These are phyloP conservation scores for Tetramorium parvispinum DNA, from an alignment of 1,140 invertebrate species.

Conservation along the genomic window DNA sequence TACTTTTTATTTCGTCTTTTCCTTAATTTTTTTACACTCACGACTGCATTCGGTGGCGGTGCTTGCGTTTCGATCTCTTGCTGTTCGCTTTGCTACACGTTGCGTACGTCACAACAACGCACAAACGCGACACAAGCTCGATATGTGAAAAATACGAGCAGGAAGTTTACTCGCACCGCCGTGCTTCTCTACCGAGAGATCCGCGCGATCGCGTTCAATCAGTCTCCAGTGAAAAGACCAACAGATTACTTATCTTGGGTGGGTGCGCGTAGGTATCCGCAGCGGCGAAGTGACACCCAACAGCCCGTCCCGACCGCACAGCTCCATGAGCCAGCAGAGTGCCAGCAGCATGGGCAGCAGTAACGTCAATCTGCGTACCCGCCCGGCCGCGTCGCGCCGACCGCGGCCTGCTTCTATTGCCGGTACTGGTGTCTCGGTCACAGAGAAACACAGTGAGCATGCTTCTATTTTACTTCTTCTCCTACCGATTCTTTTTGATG, in stretches of 20 bases:
- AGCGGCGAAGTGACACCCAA: conserved; percentile 91
- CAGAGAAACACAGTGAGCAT: conserved; percentile 86
- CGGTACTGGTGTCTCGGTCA: conserved; percentile 91
- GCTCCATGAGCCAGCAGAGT: conserved; percentile 91
- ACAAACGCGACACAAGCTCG: conserved; percentile 24
- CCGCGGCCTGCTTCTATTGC: conserved; percentile 94
- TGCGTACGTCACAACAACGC: conserved; percentile 10
- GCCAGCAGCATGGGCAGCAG: conserved; percentile 86
- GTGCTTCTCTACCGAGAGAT: conserved; percentile 13
- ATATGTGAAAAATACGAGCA: neutral
- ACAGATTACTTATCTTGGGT: conserved; percentile 77
- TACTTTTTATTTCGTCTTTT: conserved; percentile 47
- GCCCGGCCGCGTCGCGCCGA: conserved; percentile 87
- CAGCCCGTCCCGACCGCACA: conserved; percentile 92
- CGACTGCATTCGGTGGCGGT: conserved; percentile 44
- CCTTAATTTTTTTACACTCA: neutral
- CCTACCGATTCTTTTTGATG: conserved; percentile 14
- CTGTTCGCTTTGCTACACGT: conserved; percentile 39
- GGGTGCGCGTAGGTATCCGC: conserved; percentile 86
- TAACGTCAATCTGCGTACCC: conserved; percentile 87
- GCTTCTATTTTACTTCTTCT: conserved; percentile 61
- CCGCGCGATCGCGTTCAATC: conserved; percentile 59
- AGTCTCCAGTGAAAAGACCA: conserved; percentile 48
- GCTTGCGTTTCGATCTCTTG: conserved; percentile 44
- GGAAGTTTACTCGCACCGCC: conserved; percentile 31